Percentiles rank a stretch among this genome's conserved stretches.
Evolutionary conservation across 2,797 vertebrate species (phyloP).

Genomic region (Sebastes ruberrimus): DNA sequence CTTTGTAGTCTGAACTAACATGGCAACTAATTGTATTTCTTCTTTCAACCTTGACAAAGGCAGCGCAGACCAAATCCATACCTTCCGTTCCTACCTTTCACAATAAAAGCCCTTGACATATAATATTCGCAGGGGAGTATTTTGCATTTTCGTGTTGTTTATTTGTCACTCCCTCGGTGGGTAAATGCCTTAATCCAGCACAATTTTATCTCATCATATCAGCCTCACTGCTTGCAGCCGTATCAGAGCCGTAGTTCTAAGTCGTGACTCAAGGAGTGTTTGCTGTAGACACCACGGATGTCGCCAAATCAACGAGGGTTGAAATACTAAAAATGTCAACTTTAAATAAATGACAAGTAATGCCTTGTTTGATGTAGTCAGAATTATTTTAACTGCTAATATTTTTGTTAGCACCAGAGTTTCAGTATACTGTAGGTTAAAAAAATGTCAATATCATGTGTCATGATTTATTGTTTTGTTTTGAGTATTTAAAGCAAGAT

Average conservation of each 20-base stretch:
- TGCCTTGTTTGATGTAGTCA: neutral
- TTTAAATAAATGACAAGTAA: neutral
- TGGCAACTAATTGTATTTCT: too few species aligned
- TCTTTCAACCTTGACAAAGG: too few species aligned
- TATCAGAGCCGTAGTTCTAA: too few species aligned
- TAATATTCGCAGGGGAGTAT: too few species aligned
- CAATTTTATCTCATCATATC: neutral
- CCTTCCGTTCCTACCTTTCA: too few species aligned
- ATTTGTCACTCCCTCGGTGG: too few species aligned
- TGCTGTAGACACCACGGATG: neutral
- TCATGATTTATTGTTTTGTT: neutral
- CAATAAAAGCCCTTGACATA: too few species aligned
- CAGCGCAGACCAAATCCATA: too few species aligned
- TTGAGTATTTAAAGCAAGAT: conserved; percentile 5
- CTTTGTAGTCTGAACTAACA: rapidly evolving
- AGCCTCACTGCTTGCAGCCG: neutral
- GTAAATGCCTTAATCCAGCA: neutral
- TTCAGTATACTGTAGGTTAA: neutral
- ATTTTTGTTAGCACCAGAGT: neutral
- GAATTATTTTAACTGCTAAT: neutral
- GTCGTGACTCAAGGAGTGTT: neutral
- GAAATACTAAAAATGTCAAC: neutral
- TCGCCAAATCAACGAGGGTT: neutral
- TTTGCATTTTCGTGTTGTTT: too few species aligned
- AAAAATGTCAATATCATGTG: neutral